Evolutionary conservation across 2,113 vertebrate genomes (phyloP).

Genomic region (Xenopus borealis): DNA sequence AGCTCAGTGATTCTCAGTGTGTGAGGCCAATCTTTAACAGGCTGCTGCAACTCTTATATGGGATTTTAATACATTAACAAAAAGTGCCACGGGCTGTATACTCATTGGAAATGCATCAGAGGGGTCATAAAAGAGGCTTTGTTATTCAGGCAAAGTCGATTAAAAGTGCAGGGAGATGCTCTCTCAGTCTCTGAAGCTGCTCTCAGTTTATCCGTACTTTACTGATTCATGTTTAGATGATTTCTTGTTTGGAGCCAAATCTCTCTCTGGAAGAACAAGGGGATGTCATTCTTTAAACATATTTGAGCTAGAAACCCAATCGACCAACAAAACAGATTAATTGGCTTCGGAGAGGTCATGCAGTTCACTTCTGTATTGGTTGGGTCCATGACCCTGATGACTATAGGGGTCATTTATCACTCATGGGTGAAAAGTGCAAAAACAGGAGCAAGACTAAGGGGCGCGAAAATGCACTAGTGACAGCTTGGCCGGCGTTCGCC

Average conservation of each 20-base stretch:
- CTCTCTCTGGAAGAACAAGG: constrained; percentile 18
- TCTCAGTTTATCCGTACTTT: constrained; percentile 36
- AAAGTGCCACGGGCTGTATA: constrained; percentile 36
- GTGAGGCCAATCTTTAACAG: constrained; percentile 43
- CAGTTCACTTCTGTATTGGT: too few relatives aligned
- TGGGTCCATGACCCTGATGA: too few relatives aligned
- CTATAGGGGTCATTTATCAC: too few relatives aligned
- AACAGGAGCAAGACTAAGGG: too few relatives aligned
- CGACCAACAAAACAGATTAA: too few relatives aligned
- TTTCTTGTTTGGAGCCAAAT: constrained; percentile 21
- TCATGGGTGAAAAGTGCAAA: too few relatives aligned
- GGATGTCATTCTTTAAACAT: neutral
- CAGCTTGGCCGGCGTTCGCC: too few relatives aligned
- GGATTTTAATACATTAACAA: constrained; percentile 46
- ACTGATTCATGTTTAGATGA: constrained; percentile 35
- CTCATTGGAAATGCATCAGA: constrained; percentile 42
- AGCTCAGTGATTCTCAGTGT: constrained; percentile 42
- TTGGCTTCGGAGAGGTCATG: too few relatives aligned
- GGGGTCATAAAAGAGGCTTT: constrained; percentile 43
- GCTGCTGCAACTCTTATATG: constrained; percentile 27
- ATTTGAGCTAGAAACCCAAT: too few relatives aligned
- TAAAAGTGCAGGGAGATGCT: constrained; percentile 43
- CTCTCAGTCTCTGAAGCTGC: constrained; percentile 31
- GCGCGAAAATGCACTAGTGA: too few relatives aligned
- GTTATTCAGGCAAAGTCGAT: constrained; percentile 44